Percentiles rank a stretch among this genome's conserved stretches.
These are phyloP conservation scores for Drosophila leontia DNA, from an alignment of 1,140 invertebrate species.

Conservation along the genomic window DNA sequence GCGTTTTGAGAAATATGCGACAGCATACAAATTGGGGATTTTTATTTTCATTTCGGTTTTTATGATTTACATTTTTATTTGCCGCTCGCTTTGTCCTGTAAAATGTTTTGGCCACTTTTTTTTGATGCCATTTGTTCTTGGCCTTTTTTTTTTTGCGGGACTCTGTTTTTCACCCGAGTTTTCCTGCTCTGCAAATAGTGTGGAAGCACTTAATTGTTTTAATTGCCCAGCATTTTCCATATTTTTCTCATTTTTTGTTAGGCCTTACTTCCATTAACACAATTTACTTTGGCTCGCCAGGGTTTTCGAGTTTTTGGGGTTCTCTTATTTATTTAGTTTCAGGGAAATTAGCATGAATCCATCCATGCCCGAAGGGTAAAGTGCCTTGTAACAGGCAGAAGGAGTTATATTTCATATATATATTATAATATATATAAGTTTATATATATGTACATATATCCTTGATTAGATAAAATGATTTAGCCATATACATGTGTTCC, in stretches of 20 bases:
- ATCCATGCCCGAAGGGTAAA: not conserved
- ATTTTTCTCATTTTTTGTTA: slow-evolving; percentile 10
- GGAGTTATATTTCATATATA: not conserved
- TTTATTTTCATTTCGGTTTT: slow-evolving; percentile 77
- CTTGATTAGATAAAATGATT: no score
- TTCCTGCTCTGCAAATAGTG: slow-evolving; percentile 67
- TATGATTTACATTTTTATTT: slow-evolving; percentile 80
- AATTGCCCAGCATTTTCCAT: slow-evolving; percentile 57
- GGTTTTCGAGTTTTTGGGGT: slow-evolving; percentile 13
- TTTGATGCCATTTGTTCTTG: slow-evolving; percentile 25
- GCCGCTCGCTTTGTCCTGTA: slow-evolving; percentile 51
- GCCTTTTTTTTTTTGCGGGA: slow-evolving; percentile 11
- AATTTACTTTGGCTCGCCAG: slow-evolving; percentile 67
- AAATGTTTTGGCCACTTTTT: slow-evolving; percentile 69
- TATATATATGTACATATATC: no score
- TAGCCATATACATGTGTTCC: no score
- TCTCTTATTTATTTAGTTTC: slow-evolving; percentile 67
- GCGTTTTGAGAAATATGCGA: slow-evolving; percentile 71
- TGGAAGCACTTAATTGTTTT: slow-evolving; percentile 74
- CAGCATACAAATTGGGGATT: slow-evolving; percentile 82
- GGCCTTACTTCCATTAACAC: slow-evolving; percentile 66
- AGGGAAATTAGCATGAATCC: not conserved
- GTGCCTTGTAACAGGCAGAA: not conserved
- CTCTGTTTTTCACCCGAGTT: slow-evolving; percentile 27
- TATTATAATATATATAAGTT: no score